Conservation (phyloP, 2,888 invertebrate genomes). For the Sesamia inferens region DNA sequence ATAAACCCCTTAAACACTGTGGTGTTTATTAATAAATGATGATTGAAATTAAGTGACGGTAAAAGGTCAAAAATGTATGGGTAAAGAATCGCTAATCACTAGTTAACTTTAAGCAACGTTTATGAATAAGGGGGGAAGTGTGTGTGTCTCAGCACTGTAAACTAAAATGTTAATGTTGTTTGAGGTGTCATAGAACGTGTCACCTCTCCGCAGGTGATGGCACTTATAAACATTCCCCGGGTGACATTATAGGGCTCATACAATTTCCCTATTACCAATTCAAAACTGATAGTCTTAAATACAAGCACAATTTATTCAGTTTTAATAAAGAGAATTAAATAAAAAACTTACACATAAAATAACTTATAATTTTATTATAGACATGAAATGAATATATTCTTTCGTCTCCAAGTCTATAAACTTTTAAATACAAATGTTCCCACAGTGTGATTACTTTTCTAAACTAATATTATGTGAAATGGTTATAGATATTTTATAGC, state of each 20-base stretch:
- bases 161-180: conserved; percentile 76
- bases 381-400: conserved; percentile 75
- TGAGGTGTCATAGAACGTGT: conserved; percentile 80
- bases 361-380: conserved; percentile 77
- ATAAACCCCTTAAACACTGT: no score
- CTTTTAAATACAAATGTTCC: conserved; percentile 76
- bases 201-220: conserved; percentile 79
- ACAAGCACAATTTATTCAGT: conserved; percentile 78
- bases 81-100: no score
- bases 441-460: conserved; percentile 74
- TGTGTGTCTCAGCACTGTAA: conserved; percentile 28
- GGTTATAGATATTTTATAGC: conserved; percentile 61
- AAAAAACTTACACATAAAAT: conserved; percentile 73
- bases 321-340: conserved; percentile 81
- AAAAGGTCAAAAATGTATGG: no score
- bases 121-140: no score
- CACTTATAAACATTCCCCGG: conserved; percentile 68
- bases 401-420: conserved; percentile 74
- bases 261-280: conserved; percentile 70
- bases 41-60: no score
- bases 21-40: no score
- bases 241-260: conserved; percentile 67
- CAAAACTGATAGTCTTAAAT: conserved; percentile 71
- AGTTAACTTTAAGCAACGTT: no score
- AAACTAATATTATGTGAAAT: conserved; percentile 66